Evolutionary conservation across 2,113 vertebrate genomes (phyloP).

Genomic region (Nothobranchius kuhntae): DNA sequence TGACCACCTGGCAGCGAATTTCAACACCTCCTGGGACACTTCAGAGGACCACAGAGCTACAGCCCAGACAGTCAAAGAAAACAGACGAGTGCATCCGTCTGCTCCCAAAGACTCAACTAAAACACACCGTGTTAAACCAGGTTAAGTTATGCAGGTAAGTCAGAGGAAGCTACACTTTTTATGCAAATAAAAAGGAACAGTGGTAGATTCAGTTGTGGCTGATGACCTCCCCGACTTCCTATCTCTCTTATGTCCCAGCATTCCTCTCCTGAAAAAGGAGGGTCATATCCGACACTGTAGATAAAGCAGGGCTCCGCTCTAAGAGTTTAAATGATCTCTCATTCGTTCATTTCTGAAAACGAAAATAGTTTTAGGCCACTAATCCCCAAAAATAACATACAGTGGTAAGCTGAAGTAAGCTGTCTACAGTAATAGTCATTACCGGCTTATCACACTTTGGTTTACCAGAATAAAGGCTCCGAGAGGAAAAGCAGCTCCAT

Average conservation of each 20-base stretch:
- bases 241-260: slow-evolving; percentile 9
- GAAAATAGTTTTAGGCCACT: neutral
- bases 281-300: slow-evolving; percentile 19
- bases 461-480: slow-evolving; percentile 9
- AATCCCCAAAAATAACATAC: neutral
- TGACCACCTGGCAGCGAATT: slow-evolving; percentile 11
- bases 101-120: neutral
- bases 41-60: slow-evolving; percentile 2
- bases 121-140: neutral
- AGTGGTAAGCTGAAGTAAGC: neutral
- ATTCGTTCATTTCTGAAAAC: neutral
- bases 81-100: neutral
- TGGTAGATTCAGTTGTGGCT: neutral
- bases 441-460: slow-evolving; percentile 7
- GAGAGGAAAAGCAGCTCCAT: slow-evolving; percentile 1
- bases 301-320: neutral
- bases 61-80: neutral
- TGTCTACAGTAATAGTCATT: neutral
- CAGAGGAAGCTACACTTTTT: neutral
- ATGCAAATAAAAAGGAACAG: slow-evolving; percentile 3
- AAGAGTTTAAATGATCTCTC: neutral
- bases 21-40: slow-evolving; percentile 5
- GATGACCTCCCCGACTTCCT: neutral
- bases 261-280: slow-evolving; percentile 6
- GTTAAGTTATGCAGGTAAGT: no score